phyloP scores from a whole-genome alignment of 2,113 vertebrate genomes.

The Coracopsis vasa region DNA sequence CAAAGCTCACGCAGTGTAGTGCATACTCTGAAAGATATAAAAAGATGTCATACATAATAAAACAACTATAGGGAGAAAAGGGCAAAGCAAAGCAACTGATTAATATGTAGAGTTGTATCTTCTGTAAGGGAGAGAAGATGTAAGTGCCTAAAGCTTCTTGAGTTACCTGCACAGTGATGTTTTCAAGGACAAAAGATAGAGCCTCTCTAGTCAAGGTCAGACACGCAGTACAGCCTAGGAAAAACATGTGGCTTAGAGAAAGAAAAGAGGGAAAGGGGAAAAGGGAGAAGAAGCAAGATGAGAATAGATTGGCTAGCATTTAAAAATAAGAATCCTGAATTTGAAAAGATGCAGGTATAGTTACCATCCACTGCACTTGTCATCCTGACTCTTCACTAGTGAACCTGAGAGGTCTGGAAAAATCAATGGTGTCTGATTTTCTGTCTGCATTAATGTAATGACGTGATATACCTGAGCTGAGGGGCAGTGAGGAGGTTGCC shows the following conservation, averaged over 20 bases:
- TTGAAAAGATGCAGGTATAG: not conserved
- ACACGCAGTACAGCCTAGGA: not conserved
- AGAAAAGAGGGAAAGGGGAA: not conserved
- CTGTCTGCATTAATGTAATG: not conserved
- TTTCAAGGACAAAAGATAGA: not conserved
- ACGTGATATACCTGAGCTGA: not conserved
- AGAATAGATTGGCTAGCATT: not conserved
- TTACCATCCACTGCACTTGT: not conserved
- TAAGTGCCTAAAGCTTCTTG: not conserved
- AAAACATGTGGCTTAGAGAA: not conserved
- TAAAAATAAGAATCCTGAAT: not conserved
- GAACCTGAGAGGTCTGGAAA: not conserved
- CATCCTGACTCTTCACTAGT: not conserved
- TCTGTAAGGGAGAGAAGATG: not conserved
- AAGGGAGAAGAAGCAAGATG: not conserved
- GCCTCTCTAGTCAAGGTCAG: not conserved
- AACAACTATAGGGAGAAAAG: not conserved
- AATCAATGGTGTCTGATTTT: constrained; percentile 4
- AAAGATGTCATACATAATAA: not conserved
- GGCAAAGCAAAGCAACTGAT: not conserved
- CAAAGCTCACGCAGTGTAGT: not conserved
- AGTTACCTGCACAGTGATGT: not conserved
- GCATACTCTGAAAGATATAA: not conserved
- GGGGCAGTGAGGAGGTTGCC: not conserved
- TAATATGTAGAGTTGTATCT: not conserved